Evolutionary conservation across 2,113 vertebrate species (phyloP).

Genomic region (Chaenocephalus aceratus): DNA sequence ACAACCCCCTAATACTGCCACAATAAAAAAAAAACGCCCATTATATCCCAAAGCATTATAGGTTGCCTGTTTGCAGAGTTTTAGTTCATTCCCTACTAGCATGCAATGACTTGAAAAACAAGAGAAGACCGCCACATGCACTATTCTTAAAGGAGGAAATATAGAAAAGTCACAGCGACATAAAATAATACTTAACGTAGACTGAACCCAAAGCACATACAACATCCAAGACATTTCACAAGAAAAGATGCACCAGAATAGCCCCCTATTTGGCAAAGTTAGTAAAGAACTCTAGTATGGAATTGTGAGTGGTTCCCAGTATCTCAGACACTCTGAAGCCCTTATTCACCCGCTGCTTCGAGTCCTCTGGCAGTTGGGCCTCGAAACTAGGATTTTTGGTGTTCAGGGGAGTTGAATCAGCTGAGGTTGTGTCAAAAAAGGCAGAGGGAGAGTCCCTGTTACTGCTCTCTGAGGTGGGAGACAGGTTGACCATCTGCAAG

Average conservation of each 20-base stretch:
- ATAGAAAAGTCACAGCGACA: conserved; percentile 33
- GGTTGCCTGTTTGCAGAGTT: conserved; percentile 40
- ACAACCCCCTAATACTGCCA: conserved; percentile 47
- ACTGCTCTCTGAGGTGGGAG: conserved; percentile 89
- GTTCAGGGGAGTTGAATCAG: conserved; percentile 85
- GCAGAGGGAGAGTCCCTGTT: conserved; percentile 85
- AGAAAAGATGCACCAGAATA: conserved; percentile 32
- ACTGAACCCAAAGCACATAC: conserved; percentile 58
- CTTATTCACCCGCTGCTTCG: conserved; percentile 93
- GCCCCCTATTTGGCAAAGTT: conserved; percentile 78
- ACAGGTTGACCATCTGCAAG: conserved; percentile 91
- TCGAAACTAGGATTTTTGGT: conserved; percentile 88
- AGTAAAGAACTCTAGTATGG: conserved; percentile 81
- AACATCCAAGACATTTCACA: conserved; percentile 41
- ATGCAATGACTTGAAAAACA: conserved; percentile 63
- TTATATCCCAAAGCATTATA: conserved; percentile 46
- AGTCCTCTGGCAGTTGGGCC: conserved; percentile 87
- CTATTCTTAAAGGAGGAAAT: conserved; percentile 52
- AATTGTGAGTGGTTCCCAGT: conserved; percentile 78
- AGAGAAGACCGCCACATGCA: conserved; percentile 50
- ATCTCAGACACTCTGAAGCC: conserved; percentile 89
- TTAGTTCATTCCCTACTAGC: conserved; percentile 53
- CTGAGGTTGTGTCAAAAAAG: conserved; percentile 84
- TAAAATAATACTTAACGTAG: conserved; percentile 34
- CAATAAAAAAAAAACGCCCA: conserved; percentile 31